phyloP scores from a whole-genome alignment of 2,113 vertebrate genomes.

The Mustelus asterias region DNA sequence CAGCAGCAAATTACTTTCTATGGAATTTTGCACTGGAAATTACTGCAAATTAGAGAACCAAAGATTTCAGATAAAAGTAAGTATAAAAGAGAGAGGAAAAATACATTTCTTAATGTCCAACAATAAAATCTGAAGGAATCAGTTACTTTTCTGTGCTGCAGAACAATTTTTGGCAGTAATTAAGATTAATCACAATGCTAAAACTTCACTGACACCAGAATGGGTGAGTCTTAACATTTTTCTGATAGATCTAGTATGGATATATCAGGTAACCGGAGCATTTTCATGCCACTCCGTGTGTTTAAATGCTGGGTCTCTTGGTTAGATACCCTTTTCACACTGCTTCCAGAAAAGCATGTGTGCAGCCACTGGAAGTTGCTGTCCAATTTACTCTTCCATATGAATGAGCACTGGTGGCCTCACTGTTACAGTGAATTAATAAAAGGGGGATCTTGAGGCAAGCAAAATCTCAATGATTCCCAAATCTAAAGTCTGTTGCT shows the following conservation, averaged over 20 bases:
- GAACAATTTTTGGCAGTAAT: neutral
- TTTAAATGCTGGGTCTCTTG: neutral
- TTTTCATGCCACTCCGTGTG: neutral
- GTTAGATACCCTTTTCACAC: neutral
- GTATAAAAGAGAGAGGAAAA: neutral
- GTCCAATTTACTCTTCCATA: neutral
- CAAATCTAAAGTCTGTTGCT: neutral
- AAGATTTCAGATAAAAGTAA: neutral
- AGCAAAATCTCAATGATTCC: neutral
- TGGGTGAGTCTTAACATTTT: neutral
- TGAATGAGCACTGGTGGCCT: neutral
- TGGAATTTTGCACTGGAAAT: neutral
- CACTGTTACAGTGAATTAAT: neutral
- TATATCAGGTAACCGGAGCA: neutral
- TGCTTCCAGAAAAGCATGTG: too few relatives aligned
- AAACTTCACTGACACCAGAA: neutral
- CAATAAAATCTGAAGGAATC: neutral
- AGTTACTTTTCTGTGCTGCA: neutral
- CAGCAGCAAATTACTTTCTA: neutral
- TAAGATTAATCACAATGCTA: neutral
- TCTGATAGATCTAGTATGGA: neutral
- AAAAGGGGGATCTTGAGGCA: neutral
- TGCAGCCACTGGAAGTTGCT: neutral
- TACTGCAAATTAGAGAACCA: neutral
- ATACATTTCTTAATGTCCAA: neutral